Percentiles rank a stretch among this genome's conserved stretches.
phyloP scores from a whole-genome alignment of 2,113 vertebrate genomes.

The Desmodus rotundus region DNA sequence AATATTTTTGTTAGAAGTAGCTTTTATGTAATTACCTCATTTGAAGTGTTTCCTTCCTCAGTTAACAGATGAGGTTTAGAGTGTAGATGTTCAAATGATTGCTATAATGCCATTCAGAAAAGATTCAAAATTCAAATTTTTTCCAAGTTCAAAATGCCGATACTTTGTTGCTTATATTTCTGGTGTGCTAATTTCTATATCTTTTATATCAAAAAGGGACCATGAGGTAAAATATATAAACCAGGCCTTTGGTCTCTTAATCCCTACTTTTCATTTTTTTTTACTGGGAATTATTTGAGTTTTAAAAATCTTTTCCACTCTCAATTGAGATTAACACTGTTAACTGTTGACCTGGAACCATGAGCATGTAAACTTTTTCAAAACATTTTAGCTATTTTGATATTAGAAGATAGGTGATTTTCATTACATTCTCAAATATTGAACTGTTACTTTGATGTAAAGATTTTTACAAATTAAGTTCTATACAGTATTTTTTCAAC shows the following conservation, averaged over 20 bases:
- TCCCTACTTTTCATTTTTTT: not conserved
- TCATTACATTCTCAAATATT: not conserved
- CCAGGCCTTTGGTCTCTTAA: not conserved
- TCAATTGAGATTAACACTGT: not conserved
- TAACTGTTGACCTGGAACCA: not conserved
- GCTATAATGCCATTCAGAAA: not conserved
- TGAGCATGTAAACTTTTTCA: not conserved
- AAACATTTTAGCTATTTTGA: not conserved
- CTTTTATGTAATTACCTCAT: not conserved
- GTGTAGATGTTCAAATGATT: not conserved
- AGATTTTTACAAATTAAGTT: conserved; percentile 11
- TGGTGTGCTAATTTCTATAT: not conserved
- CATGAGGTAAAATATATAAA: not conserved
- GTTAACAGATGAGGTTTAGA: not conserved
- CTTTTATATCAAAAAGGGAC: not conserved
- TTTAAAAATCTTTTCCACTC: not conserved
- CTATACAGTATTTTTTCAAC: not conserved
- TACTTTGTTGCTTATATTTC: conserved; percentile 2
- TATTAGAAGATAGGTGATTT: not conserved
- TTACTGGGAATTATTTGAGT: conserved; percentile 5
- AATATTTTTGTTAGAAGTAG: conserved; percentile 32
- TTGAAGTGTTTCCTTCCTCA: not conserved
- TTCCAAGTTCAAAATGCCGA: not conserved
- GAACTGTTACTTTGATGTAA: not conserved
- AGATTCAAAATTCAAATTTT: not conserved